Evolutionary conservation across 2,113 vertebrate genomes (phyloP).

Genomic region (Sylvilagus bachmani): DNA sequence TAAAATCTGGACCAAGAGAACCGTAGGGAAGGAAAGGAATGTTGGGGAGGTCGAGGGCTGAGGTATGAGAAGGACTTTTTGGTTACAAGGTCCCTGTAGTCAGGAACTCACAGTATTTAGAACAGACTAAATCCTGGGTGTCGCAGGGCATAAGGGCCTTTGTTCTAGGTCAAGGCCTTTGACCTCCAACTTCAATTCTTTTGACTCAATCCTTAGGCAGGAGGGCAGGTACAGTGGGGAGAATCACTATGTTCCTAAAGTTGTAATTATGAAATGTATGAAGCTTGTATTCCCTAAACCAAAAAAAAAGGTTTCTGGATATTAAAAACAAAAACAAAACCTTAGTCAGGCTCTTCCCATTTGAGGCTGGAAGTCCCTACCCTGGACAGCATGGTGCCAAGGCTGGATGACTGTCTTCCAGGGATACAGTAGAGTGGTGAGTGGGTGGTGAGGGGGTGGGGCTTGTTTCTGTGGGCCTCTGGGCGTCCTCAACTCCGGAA

Average conservation of each 20-base stretch:
- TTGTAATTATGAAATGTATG: too few relatives aligned
- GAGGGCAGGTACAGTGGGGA: too few relatives aligned
- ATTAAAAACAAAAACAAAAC: too few relatives aligned
- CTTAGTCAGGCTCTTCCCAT: too few relatives aligned
- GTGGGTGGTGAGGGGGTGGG: not conserved
- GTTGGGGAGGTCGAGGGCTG: not conserved
- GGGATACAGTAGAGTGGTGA: too few relatives aligned
- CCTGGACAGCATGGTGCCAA: not conserved
- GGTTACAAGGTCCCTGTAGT: not conserved
- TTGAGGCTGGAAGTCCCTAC: not conserved
- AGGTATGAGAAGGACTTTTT: not conserved
- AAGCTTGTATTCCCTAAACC: not conserved
- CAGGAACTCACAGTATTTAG: not conserved
- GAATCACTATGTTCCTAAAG: too few relatives aligned
- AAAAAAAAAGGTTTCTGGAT: too few relatives aligned
- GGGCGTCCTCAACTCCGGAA: conserved; percentile 45
- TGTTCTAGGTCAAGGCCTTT: not conserved
- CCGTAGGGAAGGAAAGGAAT: not conserved
- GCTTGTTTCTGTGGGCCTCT: not conserved
- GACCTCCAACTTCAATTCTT: not conserved
- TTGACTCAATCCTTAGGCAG: not conserved
- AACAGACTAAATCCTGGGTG: not conserved
- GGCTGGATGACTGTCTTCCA: not conserved
- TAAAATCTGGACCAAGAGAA: not conserved
- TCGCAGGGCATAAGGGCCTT: not conserved